A percentile compares a stretch with the other conserved stretches of the same genome.
Conservation (phyloP, 2,113 vertebrate species). For the Balaenoptera acutorostrata region DNA sequence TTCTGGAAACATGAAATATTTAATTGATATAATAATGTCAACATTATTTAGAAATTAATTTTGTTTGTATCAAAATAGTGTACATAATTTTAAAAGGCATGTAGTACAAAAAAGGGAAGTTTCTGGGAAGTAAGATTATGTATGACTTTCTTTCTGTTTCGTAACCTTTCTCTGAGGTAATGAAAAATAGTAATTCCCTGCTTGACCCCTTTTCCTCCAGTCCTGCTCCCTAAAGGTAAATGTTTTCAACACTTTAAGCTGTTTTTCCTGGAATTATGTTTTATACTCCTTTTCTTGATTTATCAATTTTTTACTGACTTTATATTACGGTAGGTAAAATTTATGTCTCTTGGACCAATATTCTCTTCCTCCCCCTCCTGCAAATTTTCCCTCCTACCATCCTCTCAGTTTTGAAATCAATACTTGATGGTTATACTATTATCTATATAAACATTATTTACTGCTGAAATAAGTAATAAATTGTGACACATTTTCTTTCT, state of each 20-base stretch:
- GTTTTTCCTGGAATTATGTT: background rate
- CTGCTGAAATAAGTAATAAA: background rate
- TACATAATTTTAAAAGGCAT: conserved; percentile 12
- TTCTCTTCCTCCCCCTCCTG: background rate
- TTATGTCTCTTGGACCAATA: background rate
- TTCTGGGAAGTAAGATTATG: background rate
- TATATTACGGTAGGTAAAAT: background rate
- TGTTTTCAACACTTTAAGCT: background rate
- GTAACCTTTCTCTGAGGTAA: background rate
- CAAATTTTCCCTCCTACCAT: background rate
- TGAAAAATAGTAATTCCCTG: background rate
- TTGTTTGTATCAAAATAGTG: conserved; percentile 36
- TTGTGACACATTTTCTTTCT: conserved; percentile 6
- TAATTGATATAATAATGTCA: background rate
- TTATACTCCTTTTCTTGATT: background rate
- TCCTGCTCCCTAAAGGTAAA: background rate
- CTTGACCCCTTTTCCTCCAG: background rate
- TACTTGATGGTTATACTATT: background rate
- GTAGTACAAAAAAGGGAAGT: background rate
- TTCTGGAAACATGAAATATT: conserved; percentile 23
- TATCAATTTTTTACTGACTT: background rate
- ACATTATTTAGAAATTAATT: conserved; percentile 20
- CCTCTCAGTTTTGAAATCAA: conserved; percentile 23
- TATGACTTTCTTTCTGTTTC: background rate
- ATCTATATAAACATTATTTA: background rate